phyloP scores from a whole-genome alignment of 2,888 invertebrate species.

The Chaetogeoica ovagalla region DNA sequence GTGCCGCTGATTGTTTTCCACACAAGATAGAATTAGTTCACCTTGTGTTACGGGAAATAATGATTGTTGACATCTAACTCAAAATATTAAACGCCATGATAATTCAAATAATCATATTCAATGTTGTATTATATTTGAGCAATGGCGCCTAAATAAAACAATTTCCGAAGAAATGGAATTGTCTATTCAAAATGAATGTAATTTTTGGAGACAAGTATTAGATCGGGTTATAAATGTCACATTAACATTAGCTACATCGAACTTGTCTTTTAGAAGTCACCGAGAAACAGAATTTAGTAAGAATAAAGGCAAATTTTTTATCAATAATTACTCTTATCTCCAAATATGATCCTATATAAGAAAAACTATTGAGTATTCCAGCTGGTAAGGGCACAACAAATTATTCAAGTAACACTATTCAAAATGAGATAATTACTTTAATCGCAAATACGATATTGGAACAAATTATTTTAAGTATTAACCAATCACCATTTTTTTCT shows the following conservation, averaged over 20 bases:
- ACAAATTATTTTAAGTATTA: conserved; percentile 44
- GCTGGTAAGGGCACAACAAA: conserved; percentile 52
- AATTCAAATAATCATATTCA: no score
- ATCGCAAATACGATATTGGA: conserved; percentile 24
- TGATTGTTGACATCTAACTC: conserved; percentile 53
- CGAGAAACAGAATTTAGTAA: conserved; percentile 45
- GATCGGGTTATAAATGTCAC: conserved; percentile 55
- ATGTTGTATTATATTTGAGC: conserved; percentile 25
- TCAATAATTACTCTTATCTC: conserved; percentile 55
- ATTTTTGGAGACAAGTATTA: conserved; percentile 55
- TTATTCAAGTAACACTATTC: conserved; percentile 56
- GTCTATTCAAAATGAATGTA: conserved; percentile 53
- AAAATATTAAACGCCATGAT: conserved; percentile 54
- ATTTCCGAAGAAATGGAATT: conserved; percentile 53
- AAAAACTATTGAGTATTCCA: conserved; percentile 51
- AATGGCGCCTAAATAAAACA: conserved; percentile 50
- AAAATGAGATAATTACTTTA: conserved; percentile 54
- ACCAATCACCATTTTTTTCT: conserved; percentile 48
- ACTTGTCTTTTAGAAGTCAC: conserved; percentile 55
- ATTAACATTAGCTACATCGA: conserved; percentile 54
- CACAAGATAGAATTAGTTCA: conserved; percentile 41
- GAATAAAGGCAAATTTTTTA: conserved; percentile 56
- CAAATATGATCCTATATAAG: conserved; percentile 55
- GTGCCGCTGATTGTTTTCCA: conserved; percentile 55
- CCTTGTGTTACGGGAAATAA: conserved; percentile 52